Conservation (phyloP, 2,113 vertebrate species). For the Sapayoa aenigma region DNA sequence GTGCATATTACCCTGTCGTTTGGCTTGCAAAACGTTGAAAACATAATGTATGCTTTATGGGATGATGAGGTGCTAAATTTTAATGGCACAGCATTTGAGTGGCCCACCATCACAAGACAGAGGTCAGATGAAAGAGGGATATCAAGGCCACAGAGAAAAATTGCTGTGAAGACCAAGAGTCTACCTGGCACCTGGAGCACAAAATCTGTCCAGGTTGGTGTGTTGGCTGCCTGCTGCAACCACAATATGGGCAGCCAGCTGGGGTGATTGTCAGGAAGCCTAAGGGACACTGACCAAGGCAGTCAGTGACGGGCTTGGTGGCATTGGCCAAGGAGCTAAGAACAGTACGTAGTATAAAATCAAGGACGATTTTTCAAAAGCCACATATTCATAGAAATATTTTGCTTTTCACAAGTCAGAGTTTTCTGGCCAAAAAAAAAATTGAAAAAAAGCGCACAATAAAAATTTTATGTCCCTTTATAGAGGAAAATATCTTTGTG, state of each 20-base stretch:
- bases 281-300: neutral
- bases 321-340: neutral
- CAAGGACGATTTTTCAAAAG: neutral
- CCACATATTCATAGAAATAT: neutral
- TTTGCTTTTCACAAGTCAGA: neutral
- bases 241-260: neutral
- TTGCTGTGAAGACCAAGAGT: neutral
- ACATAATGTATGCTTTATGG: neutral
- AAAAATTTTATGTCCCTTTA: neutral
- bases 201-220: neutral
- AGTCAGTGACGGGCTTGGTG: neutral
- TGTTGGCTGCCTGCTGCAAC: neutral
- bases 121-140: neutral
- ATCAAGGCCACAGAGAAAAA: neutral
- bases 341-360: neutral
- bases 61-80: neutral
- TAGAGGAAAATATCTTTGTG: neutral
- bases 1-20: neutral
- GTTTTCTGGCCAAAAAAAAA: neutral
- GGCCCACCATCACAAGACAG: rapidly evolving
- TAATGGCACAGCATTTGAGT: neutral
- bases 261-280: neutral
- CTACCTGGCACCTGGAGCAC: neutral
- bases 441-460: neutral
- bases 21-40: neutral